These are phyloP conservation scores for Aphodius granarius DNA, from an alignment of 2,888 invertebrate genomes.

Conservation along the genomic window DNA sequence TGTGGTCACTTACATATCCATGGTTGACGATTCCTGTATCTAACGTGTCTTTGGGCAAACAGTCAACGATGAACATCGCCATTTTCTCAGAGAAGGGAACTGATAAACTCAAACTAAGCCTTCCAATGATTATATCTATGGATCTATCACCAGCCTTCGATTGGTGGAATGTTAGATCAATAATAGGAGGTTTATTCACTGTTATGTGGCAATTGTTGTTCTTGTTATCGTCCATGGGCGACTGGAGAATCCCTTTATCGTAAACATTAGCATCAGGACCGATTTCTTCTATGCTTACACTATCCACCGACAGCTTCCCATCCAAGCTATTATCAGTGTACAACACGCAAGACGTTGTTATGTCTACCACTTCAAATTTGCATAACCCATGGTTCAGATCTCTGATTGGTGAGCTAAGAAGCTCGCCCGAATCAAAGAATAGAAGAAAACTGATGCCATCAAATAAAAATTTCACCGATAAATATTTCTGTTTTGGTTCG, in stretches of 20 bases:
- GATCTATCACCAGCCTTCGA: slow-evolving; percentile 63
- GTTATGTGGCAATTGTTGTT: slow-evolving; percentile 57
- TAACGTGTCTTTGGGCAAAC: slow-evolving; percentile 58
- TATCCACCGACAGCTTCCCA: slow-evolving; percentile 70
- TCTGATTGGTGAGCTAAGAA: slow-evolving; percentile 73
- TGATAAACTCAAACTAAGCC: slow-evolving; percentile 71
- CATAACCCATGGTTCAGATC: slow-evolving; percentile 73
- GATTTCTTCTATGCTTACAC: slow-evolving; percentile 71
- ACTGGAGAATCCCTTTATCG: slow-evolving; percentile 69
- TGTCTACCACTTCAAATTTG: slow-evolving; percentile 69
- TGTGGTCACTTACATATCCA: slow-evolving; percentile 68
- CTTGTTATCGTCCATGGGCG: slow-evolving; percentile 62
- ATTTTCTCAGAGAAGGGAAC: slow-evolving; percentile 67
- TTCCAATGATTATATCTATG: slow-evolving; percentile 73
- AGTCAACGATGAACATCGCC: slow-evolving; percentile 50
- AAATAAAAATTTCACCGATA: slow-evolving; percentile 62
- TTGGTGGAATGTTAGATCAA: slow-evolving; percentile 69
- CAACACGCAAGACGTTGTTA: slow-evolving; percentile 63
- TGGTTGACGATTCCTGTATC: slow-evolving; percentile 73
- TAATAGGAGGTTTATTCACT: slow-evolving; percentile 70
- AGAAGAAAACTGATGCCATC: slow-evolving; percentile 73
- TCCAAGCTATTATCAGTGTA: slow-evolving; percentile 72
- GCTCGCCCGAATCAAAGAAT: slow-evolving; percentile 74
- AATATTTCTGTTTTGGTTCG: slow-evolving; percentile 65
- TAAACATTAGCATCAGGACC: slow-evolving; percentile 65